Conservation (phyloP, 2,797 vertebrate species). For the Erpetoichthys calabaricus region DNA sequence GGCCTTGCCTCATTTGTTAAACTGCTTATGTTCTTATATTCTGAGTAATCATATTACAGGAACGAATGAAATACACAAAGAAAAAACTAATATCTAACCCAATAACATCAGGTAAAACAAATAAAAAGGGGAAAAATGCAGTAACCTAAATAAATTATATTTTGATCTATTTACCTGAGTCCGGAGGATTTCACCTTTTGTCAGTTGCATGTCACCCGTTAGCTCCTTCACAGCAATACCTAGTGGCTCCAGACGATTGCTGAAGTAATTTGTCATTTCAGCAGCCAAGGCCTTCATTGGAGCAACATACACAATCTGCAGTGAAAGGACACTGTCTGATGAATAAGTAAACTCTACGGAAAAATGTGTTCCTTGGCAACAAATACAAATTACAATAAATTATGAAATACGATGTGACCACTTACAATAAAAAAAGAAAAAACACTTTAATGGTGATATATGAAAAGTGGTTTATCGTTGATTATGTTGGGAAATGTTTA, state of each 20-base stretch:
- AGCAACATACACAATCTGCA: constrained; percentile 90
- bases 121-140: no score
- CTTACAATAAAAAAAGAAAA: constrained; percentile 30
- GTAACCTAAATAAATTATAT: no score
- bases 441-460: constrained; percentile 66
- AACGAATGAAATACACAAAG: no score
- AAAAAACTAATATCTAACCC: no score
- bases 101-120: no score
- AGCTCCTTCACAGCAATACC: constrained; percentile 84
- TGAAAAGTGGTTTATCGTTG: constrained; percentile 54
- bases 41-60: no score
- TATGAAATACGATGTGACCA: constrained; percentile 61
- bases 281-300: constrained; percentile 98
- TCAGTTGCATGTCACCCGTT: constrained; percentile 96
- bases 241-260: constrained; percentile 82
- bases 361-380: constrained; percentile 65
- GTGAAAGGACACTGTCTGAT: constrained; percentile 60
- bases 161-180: constrained; percentile 55
- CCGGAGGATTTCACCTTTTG: constrained; percentile 87
- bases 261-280: constrained; percentile 98
- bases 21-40: no score
- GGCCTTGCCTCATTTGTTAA: no score
- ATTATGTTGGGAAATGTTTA: constrained; percentile 40
- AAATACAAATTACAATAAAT: constrained; percentile 65
- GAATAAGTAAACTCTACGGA: constrained; percentile 56